Base-by-base conservation (phyloP, 1,140 invertebrate genomes). In the Sarcophaga peregrina region DNA sequence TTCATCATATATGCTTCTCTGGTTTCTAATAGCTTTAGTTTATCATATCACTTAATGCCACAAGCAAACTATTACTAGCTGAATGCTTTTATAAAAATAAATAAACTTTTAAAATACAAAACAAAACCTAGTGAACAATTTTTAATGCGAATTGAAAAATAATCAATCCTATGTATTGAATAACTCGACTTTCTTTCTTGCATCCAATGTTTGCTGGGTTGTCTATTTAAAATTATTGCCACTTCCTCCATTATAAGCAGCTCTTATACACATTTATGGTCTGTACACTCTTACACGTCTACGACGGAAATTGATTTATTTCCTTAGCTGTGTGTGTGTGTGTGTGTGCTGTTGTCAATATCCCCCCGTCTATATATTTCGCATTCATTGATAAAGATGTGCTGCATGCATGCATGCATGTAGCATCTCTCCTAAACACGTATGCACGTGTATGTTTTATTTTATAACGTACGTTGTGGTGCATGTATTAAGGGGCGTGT, bases 301-400 rank as follows among this genome's bases (percentile, higher is more conserved):
- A 78, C 4, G 20, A 3, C 8, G 75, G 75, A 78, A 78, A 78
- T 78, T 78, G 75, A 78, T 78, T 78, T 78, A 78, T 50, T 78
- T 78, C 20, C 75, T 52, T 20, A 50, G n/a, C 25, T 48, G 75
- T 15, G n/a, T n/a, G n/a, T n/a, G n/a, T n/a, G n/a, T 52, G 46
- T 72, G n/a, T 52, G 47, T 50, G n/a, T 75, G 17, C 9, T 72
- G 52, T 54, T 54, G 52, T 1, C 15, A 54, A 15, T 54, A 15
- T 72, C 11, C 6, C 10, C 68, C 11, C n/a, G n/a, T 25, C 25
- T 72, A 72, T 8, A 47, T 15, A n/a, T 75, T 13, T 5, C 50
- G 46, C 47, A 9, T 10, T 58, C 54, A 11, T 11, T 10, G 54
- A 58, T 58, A n/a, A 11, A 37, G 25, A 37, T 37, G 25, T 13